Conservation (phyloP, 2,888 invertebrate species). For the Heliconius ethilla region DNA sequence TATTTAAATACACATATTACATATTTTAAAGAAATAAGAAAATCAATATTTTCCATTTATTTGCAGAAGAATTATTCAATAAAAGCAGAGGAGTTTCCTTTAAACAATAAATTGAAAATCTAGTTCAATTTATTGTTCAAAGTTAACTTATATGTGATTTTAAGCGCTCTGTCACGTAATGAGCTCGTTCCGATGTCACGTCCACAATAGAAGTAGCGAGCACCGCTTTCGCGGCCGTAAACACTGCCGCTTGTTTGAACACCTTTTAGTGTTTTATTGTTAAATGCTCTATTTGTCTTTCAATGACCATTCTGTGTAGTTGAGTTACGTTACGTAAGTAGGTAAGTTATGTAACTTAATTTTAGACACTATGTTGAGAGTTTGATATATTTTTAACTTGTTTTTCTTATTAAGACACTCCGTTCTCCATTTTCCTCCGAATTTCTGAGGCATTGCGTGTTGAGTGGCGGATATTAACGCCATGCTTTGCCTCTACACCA, state of each 20-base stretch:
- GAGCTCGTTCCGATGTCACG: conserved; percentile 59
- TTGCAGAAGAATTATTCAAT: too few species aligned
- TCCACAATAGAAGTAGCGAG: conserved; percentile 48
- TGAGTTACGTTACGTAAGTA: background rate
- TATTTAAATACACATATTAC: too few species aligned
- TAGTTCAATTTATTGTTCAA: background rate
- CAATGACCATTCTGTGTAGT: background rate
- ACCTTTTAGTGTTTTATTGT: conserved; percentile 24
- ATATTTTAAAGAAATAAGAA: too few species aligned
- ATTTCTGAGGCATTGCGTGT: too few species aligned
- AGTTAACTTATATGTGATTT: conserved; percentile 21
- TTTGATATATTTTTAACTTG: background rate
- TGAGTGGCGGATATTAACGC: too few species aligned
- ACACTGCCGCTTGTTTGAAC: conserved; percentile 41
- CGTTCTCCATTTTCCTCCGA: too few species aligned
- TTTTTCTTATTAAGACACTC: too few species aligned
- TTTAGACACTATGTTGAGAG: background rate
- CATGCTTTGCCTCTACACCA: too few species aligned
- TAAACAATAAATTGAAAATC: background rate
- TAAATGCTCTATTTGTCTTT: background rate
- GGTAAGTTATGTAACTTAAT: background rate
- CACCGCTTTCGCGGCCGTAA: conserved; percentile 61
- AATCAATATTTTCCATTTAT: too few species aligned
- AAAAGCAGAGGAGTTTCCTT: too few species aligned
- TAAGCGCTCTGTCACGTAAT: conserved; percentile 43